Evolutionary conservation across 2,888 invertebrate species (phyloP), one percentile per base, ranked within the genome.

Genomic region (Epicampocera succincta): DNA sequence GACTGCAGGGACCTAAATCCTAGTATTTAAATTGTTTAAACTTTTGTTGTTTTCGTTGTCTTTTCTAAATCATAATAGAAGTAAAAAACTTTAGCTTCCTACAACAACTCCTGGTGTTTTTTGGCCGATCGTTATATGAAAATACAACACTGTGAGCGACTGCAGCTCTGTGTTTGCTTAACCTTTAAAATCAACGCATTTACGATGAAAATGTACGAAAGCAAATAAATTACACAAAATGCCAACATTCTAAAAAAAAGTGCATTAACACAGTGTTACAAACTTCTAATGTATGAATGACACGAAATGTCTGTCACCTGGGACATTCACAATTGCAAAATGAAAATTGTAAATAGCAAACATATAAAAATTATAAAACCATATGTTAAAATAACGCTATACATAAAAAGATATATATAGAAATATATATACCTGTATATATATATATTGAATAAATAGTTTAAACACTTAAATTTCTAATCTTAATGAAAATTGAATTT

Each of bases 251-350:
- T 17, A 15, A 17, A 83, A 17, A 83, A 44, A 77, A 77, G 77
- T 82, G 77, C 77, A 79, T 84, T 75, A 75, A 60, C 33, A 71
- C 66, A 58, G 58, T 78, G 65, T 78, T 66, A 78, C 52, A 52
- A 40, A 50, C 50, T 50, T 52, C 52, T 65, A 71, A 69, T 44
- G 46, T 61, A 65, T 54, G 17, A 33, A 52, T 54, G 17, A 33
- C 44, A 33, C 13, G 5, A n/a, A 29, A 58, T 46, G 33, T 54
- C 63, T 46, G 33, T 54, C 63, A 13, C 11, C 19, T 17, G 38
- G 19, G 21, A 54, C 46, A 48, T 15, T 33, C 17, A 13, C 54
- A 63, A 63, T 44, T 54, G 52, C 15, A 21, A 66, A 13, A 48
- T 50, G 40, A 29, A 65, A 66, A 13, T 17, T 74, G 65, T 66